Base-by-base conservation (phyloP, 2,797 vertebrate genomes). In the Labeo calbasu region DNA sequence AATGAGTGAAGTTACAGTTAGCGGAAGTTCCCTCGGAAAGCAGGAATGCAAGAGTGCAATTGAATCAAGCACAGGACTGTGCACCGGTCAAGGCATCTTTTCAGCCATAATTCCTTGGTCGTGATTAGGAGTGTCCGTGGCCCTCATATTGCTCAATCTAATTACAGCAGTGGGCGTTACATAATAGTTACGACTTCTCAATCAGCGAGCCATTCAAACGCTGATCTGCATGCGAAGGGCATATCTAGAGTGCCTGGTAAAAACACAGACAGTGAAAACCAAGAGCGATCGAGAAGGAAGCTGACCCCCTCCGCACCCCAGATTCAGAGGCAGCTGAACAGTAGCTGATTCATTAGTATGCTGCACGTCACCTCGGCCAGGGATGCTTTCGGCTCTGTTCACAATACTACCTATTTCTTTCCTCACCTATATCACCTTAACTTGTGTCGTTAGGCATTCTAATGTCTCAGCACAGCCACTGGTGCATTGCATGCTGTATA, bases 331-430 rank as follows among this genome's bases (percentile, higher is more conserved):
- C 15, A 25, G 32, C 11, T 66, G 65, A 71, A 77, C 50, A 57
- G 85, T 72, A 79, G 78, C 72, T 80, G 19, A 50, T 79, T 90
- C 92, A 92, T 94, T 91, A 91, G 90, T 92, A 93, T 93, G 88
- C 93, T 88, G 79, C 89, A 89, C 81, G 77, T 83, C 12, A 25
- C 70, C 88, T 86, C 80, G 86, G 76, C 83, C 90, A 88, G 84
- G 79, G 87, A 83, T 86, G 86, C 86, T 88, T 89, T 89, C 86
- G 51, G 72, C 77, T 89, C 90, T 91, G 88, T 92, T 90, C 89
- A 91, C 86, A 87, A 86, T 87, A 43, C 77, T 82, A 81, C 76
- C 87, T 88, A 73, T 83, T 86, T 84, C 88, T 91, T 91, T 88
- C 88, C 23, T 43, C 63, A 69, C 72, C 63, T 28, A 69, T 88